Conservation (phyloP, 2,113 vertebrate species). For the Thamnaconus septentrionalis region DNA sequence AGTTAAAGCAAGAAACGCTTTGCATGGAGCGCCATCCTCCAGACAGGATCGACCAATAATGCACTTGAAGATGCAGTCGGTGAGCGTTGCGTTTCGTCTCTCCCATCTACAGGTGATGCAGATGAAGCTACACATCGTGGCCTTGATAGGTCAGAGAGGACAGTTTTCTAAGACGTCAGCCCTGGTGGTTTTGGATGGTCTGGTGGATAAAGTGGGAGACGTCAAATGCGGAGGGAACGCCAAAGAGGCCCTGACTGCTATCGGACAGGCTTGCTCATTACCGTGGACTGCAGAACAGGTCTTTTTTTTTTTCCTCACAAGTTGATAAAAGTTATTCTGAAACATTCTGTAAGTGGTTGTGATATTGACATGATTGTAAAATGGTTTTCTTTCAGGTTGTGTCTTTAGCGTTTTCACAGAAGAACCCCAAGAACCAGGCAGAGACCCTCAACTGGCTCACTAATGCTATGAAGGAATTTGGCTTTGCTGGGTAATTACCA, state of each 20-base stretch:
- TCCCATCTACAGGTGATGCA: slow-evolving; percentile 89
- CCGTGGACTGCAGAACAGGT: slow-evolving; percentile 98
- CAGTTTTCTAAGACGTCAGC: slow-evolving; percentile 95
- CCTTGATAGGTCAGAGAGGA: slow-evolving; percentile 89
- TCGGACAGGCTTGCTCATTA: slow-evolving; percentile 86
- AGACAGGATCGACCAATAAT: too few relatives aligned
- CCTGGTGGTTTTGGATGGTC: slow-evolving; percentile 87
- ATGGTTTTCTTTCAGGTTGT: slow-evolving; percentile 79
- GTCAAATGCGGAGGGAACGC: slow-evolving; percentile 94
- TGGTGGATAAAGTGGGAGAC: slow-evolving; percentile 96
- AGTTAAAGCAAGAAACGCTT: too few relatives aligned
- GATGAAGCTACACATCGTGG: slow-evolving; percentile 93
- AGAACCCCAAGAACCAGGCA: slow-evolving; percentile 98
- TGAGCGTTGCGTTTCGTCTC: not conserved
- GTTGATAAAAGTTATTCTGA: not conserved
- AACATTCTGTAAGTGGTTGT: too few relatives aligned
- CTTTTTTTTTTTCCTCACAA: not conserved
- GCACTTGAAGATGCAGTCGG: too few relatives aligned
- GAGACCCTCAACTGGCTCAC: slow-evolving; percentile 95
- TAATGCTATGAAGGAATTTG: slow-evolving; percentile 98
- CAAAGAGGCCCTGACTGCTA: slow-evolving; percentile 91
- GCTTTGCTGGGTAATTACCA: slow-evolving; percentile 86
- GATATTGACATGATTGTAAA: too few relatives aligned
- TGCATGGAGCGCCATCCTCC: too few relatives aligned
- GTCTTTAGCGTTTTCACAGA: slow-evolving; percentile 91